Base-by-base conservation (phyloP, 2,888 invertebrate genomes). In the Cryptocephalus primarius region DNA sequence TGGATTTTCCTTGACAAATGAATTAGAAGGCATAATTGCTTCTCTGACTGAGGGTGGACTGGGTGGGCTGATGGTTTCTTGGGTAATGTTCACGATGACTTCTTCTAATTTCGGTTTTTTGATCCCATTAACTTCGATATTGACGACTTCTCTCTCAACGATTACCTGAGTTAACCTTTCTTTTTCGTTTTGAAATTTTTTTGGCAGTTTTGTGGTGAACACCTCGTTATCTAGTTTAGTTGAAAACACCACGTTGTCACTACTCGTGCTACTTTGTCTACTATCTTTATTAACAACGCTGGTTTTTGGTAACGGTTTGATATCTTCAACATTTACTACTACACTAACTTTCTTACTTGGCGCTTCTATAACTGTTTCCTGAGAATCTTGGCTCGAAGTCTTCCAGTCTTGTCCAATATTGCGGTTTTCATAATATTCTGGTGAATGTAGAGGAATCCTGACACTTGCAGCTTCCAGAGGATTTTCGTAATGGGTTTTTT, bases 371-470 rank as follows among this genome's bases (percentile, higher is more conserved):
- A 73, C 69, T 8, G 75, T 74, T 42, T 75, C 74, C 61, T 75
- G 75, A 8, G 75, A 74, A 40, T 75, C 75, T 59, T 74, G 74
- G 45, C 68, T 68, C 9, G 68, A 67, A 42, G 64, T 64, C 48
- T 67, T 65, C 47, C 63, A 60, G 43, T 68, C 66, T 48, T 65
- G 62, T 40, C 65, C 50, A 46, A 58, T 48, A n/a, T 42, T 55
- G 45, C 57, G 55, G 39, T 75, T 73, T 42, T 74, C 72, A 60
- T 82, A 83, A 51, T 82, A 82, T 0, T 82, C 82, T 4, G 84
- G 84, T n/a, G 85, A 84, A 52, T 82, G 83, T 47, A 86, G 65
- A 1, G 85, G 85, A 57, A 86, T 85, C 53, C 83, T 78, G 45
- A 86, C 81, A 45, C 78, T 75, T 42, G 73, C 72, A 1, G 80